Evolutionary conservation across 2,888 invertebrate species (phyloP).

Genomic region (Melieria crassipennis): DNA sequence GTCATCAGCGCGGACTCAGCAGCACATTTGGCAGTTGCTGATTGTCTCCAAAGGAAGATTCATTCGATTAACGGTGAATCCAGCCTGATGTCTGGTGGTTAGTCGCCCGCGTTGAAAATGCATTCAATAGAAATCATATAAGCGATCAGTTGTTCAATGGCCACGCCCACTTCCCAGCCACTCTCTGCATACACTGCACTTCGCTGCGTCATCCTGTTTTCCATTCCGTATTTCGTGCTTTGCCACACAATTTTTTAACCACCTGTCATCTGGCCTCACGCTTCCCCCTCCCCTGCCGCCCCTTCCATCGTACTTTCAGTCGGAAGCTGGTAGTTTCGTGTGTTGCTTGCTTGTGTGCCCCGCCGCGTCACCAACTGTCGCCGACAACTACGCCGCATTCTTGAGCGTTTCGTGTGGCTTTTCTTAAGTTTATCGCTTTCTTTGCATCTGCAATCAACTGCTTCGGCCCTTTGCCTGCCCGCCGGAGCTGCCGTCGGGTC

Average conservation of each 20-base stretch:
- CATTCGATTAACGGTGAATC: too few relatives aligned
- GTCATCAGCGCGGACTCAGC: too few relatives aligned
- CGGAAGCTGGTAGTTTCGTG: background rate
- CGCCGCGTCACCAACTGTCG: conserved; percentile 22
- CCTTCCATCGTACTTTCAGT: too few relatives aligned
- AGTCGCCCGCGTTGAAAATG: too few relatives aligned
- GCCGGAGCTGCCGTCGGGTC: background rate
- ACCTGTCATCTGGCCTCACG: too few relatives aligned
- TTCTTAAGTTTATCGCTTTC: conserved; percentile 40
- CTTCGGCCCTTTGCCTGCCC: background rate
- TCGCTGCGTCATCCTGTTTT: background rate
- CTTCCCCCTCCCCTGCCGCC: too few relatives aligned
- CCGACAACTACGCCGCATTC: background rate
- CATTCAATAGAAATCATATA: too few relatives aligned
- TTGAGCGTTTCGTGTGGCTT: conserved; percentile 27
- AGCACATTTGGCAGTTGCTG: too few relatives aligned
- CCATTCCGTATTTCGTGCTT: too few relatives aligned
- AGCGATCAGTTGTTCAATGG: background rate
- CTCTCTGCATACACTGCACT: background rate
- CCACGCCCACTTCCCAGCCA: background rate
- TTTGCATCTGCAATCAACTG: conserved; percentile 41
- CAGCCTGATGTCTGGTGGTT: too few relatives aligned
- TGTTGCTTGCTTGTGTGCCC: background rate
- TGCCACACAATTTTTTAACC: too few relatives aligned
- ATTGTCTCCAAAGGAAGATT: too few relatives aligned